A percentile compares a stretch with the other conserved stretches of the same genome.
These are phyloP conservation scores for Chaetogeoica ovagalla DNA, from an alignment of 2,888 invertebrate species.

Conservation along the genomic window DNA sequence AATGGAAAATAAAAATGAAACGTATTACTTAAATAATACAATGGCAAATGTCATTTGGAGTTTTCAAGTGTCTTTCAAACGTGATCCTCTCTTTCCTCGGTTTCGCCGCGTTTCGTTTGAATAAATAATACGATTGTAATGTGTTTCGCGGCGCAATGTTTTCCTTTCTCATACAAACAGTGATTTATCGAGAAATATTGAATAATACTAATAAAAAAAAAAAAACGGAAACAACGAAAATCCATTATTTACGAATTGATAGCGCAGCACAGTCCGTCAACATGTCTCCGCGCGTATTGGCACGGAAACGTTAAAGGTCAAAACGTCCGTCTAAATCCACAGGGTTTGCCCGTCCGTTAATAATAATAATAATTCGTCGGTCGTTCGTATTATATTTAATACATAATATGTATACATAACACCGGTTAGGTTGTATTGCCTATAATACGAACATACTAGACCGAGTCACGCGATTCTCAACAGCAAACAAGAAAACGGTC, in stretches of 20 bases:
- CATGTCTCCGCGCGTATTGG: background rate
- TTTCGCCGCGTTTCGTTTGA: background rate
- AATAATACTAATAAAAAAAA: too few relatives aligned
- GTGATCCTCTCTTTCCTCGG: too few relatives aligned
- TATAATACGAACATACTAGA: background rate
- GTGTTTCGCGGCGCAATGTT: background rate
- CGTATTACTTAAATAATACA: too few relatives aligned
- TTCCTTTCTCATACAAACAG: background rate
- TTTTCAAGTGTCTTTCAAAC: too few relatives aligned
- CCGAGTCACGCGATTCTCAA: constrained; percentile 39
- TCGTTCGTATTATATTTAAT: background rate
- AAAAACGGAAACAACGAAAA: too few relatives aligned
- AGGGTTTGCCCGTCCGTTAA: constrained; percentile 10
- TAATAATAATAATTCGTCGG: constrained; percentile 35
- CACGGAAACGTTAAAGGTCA: constrained; percentile 15
- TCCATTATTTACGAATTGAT: constrained; percentile 20
- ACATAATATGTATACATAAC: background rate
- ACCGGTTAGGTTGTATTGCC: too few relatives aligned
- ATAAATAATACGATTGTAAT: background rate
- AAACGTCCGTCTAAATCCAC: constrained; percentile 9
- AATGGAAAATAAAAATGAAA: too few relatives aligned
- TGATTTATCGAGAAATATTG: background rate
- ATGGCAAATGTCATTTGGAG: too few relatives aligned
- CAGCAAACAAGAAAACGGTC: constrained; percentile 22
- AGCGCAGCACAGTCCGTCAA: constrained; percentile 20